Evolutionary conservation across 1,140 invertebrate species (phyloP).

Genomic region (Nomia melanderi): DNA sequence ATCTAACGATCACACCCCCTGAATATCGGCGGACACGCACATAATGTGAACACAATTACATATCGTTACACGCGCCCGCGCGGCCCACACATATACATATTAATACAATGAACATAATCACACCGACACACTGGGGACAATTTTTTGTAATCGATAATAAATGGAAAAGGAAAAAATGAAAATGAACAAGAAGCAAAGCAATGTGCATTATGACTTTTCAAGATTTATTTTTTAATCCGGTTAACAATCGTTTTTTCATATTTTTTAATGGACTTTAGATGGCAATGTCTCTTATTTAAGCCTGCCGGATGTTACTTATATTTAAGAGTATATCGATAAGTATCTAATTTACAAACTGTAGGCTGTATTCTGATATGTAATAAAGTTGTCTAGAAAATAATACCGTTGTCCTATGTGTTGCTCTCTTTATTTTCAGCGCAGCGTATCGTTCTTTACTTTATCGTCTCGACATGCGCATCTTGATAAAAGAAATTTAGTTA

Average conservation of each 20-base stretch:
- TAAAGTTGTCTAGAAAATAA: constrained; percentile 78
- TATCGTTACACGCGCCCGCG: constrained; percentile 3
- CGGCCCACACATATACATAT: constrained; percentile 43
- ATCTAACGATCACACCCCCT: too few relatives aligned
- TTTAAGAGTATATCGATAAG: constrained; percentile 79
- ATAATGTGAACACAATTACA: constrained; percentile 4
- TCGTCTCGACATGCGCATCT: too few relatives aligned
- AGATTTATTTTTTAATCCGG: constrained; percentile 71
- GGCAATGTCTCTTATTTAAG: constrained; percentile 74
- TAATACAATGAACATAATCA: constrained; percentile 45
- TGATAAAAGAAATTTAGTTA: too few relatives aligned
- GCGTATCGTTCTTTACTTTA: too few relatives aligned
- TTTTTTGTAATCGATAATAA: constrained; percentile 70
- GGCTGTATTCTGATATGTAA: constrained; percentile 79
- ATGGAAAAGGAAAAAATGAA: too few relatives aligned
- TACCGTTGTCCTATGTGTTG: neutral
- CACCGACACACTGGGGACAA: constrained; percentile 55
- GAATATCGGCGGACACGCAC: constrained; percentile 54
- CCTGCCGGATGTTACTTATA: constrained; percentile 77
- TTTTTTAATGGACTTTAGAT: constrained; percentile 72
- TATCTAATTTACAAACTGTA: constrained; percentile 78
- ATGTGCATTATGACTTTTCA: constrained; percentile 65
- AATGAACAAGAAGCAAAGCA: constrained; percentile 51
- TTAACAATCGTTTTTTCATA: constrained; percentile 73
- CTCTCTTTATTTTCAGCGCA: neutral